A percentile compares a stretch with the other conserved stretches of the same genome.
Conservation (phyloP, 2,113 vertebrate species). For the Prietella phreatophila region DNA sequence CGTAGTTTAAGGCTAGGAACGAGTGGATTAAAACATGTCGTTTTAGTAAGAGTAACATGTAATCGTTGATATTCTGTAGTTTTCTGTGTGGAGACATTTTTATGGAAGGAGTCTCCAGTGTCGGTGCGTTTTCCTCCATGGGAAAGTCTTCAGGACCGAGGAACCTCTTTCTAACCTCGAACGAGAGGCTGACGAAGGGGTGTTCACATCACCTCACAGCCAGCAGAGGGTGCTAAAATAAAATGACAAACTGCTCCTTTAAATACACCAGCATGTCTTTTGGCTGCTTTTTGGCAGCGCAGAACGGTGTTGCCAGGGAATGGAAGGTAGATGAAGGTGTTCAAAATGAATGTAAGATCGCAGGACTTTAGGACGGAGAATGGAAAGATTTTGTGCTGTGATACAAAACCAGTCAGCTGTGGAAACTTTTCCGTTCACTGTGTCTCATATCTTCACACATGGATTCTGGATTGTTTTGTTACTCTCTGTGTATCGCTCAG, state of each 20-base stretch:
- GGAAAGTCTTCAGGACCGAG: neutral
- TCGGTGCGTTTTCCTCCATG: neutral
- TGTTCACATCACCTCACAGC: too few relatives aligned
- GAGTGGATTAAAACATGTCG: neutral
- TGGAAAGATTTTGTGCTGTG: neutral
- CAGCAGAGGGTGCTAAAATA: neutral
- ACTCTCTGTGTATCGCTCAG: neutral
- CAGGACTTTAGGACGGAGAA: neutral
- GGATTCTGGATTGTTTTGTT: neutral
- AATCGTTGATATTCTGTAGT: too few relatives aligned
- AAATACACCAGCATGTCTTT: neutral
- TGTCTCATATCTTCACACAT: neutral
- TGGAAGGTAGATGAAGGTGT: neutral
- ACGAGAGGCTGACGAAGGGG: neutral
- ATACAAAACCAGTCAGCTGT: neutral
- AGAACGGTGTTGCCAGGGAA: neutral
- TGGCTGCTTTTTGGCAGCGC: too few relatives aligned
- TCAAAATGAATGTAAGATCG: neutral
- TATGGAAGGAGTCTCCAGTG: neutral
- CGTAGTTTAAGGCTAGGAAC: neutral
- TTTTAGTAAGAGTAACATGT: too few relatives aligned
- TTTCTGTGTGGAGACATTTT: neutral
- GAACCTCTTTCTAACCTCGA: neutral
- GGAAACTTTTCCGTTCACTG: neutral
- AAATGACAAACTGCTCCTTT: conserved; percentile 13